Conservation (phyloP, 2,888 invertebrate species). For the Charanyca ferruginea region DNA sequence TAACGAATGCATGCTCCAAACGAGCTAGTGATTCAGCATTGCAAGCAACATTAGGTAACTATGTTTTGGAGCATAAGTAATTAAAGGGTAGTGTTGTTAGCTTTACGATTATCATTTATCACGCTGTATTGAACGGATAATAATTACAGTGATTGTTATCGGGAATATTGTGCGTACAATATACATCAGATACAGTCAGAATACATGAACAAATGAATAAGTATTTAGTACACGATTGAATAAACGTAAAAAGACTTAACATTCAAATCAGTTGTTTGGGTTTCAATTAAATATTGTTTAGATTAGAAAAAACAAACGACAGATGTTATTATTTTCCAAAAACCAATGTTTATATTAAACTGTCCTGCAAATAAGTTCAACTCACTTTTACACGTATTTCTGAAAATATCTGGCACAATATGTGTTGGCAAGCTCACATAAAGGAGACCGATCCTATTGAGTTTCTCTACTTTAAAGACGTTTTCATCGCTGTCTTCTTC, state of each 20-base stretch:
- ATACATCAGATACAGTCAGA: conserved; percentile 12
- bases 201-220: background rate
- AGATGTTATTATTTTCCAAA: conserved; percentile 7
- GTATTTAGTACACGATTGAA: conserved; percentile 17
- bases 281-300: conserved; percentile 27
- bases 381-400: conserved; percentile 38
- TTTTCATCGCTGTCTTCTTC: conserved; percentile 42
- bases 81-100: conserved; percentile 47
- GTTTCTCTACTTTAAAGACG: conserved; percentile 37
- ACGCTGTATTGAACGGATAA: conserved; percentile 12
- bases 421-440: conserved; percentile 50
- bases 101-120: conserved; percentile 28
- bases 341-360: conserved; percentile 4
- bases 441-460: conserved; percentile 41
- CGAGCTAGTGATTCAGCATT: conserved; percentile 66
- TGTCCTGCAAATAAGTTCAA: conserved; percentile 9
- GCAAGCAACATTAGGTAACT: conserved; percentile 63
- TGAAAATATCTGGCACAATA: conserved; percentile 50
- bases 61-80: conserved; percentile 55
- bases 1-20: conserved; percentile 74
- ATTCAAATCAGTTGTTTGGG: background rate
- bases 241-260: conserved; percentile 6
- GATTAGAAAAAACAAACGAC: conserved; percentile 4
- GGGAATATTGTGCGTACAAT: conserved; percentile 4
- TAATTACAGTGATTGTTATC: conserved; percentile 29